Conservation (phyloP, 2,888 invertebrate genomes). For the Volucella zonaria region DNA sequence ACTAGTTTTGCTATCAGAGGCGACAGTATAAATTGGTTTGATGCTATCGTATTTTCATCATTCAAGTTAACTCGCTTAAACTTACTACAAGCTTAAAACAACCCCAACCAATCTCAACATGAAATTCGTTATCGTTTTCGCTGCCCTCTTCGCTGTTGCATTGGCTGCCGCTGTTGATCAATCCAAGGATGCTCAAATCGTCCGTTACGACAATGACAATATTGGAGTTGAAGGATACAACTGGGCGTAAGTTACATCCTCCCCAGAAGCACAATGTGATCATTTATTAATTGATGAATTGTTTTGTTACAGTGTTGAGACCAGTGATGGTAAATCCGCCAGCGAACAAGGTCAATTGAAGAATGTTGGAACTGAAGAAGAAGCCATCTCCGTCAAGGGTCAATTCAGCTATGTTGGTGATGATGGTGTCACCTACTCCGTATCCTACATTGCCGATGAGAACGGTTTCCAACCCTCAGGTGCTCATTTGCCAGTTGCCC, state of each 20-base stretch:
- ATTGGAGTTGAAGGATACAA: slow-evolving; percentile 84
- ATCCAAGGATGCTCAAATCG: slow-evolving; percentile 75
- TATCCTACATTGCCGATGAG: slow-evolving; percentile 82
- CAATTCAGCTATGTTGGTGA: slow-evolving; percentile 84
- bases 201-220: slow-evolving; percentile 83
- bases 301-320: slow-evolving; percentile 77
- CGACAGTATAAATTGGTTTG: slow-evolving; percentile 50
- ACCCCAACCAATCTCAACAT: slow-evolving; percentile 72
- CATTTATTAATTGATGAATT: neutral
- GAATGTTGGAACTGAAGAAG: slow-evolving; percentile 84
- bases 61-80: slow-evolving; percentile 40
- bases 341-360: slow-evolving; percentile 84
- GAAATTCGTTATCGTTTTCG: slow-evolving; percentile 77
- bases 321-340: slow-evolving; percentile 84
- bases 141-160: slow-evolving; percentile 77
- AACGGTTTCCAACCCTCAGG: slow-evolving; percentile 83
- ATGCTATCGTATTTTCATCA: slow-evolving; percentile 47
- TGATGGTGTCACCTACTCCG: slow-evolving; percentile 85
- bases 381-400: slow-evolving; percentile 83
- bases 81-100: slow-evolving; percentile 6
- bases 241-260: slow-evolving; percentile 83
- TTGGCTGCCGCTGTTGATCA: slow-evolving; percentile 78
- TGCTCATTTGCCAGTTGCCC: slow-evolving; percentile 76
- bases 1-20: slow-evolving; percentile 16
- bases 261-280: neutral